Evolutionary conservation across 1,140 invertebrate genomes (phyloP).

Genomic region (Piezodorus guildinii): DNA sequence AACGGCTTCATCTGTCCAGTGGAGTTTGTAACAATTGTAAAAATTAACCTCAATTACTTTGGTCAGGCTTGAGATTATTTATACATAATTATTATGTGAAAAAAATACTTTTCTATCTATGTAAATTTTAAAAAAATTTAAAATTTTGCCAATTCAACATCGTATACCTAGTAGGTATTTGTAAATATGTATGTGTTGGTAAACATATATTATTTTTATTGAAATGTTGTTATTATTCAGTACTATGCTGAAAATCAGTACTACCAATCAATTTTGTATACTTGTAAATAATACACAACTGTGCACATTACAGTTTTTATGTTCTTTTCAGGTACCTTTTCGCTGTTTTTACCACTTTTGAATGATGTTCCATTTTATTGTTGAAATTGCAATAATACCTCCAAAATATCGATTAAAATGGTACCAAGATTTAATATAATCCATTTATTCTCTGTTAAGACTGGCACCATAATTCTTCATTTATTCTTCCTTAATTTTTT

Average conservation of each 20-base stretch:
- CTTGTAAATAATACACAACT: conserved; percentile 26
- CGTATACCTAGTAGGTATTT: conserved; percentile 26
- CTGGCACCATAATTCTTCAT: conserved; percentile 26
- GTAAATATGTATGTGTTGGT: conserved; percentile 25
- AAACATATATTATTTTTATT: conserved; percentile 26
- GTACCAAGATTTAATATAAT: conserved; percentile 9
- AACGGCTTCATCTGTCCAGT: conserved; percentile 23
- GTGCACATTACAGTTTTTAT: conserved; percentile 22
- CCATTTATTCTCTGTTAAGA: conserved; percentile 17
- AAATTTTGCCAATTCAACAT: conserved; percentile 24
- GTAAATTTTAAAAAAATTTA: conserved; percentile 19
- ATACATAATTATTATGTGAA: conserved; percentile 21
- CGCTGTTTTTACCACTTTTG: conserved; percentile 12
- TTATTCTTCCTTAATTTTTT: not conserved
- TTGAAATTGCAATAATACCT: conserved; percentile 8
- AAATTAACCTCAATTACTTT: conserved; percentile 20
- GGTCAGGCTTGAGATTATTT: conserved; percentile 22
- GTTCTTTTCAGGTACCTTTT: conserved; percentile 14
- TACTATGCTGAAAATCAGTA: conserved; percentile 23
- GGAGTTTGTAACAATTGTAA: conserved; percentile 20
- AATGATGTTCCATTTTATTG: conserved; percentile 22
- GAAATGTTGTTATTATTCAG: conserved; percentile 21
- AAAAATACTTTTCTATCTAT: conserved; percentile 25
- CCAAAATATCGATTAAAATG: conserved; percentile 14
- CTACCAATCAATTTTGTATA: conserved; percentile 27